phyloP scores from a whole-genome alignment of 2,888 invertebrate genomes.

The Apodemia hepburni region DNA sequence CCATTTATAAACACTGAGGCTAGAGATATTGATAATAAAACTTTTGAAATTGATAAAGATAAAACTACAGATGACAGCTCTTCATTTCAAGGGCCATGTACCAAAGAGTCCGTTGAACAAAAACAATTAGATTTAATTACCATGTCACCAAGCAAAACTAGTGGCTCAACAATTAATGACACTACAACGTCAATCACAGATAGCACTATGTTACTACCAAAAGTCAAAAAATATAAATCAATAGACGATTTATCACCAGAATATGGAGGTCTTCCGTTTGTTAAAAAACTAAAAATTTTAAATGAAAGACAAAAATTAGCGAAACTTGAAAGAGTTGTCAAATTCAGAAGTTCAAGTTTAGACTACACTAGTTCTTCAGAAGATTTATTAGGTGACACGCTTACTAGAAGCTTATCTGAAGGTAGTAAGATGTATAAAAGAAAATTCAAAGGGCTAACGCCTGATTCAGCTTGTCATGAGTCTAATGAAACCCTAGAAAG shows the following conservation, averaged over 20 bases:
- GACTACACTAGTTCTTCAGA: conserved; percentile 84
- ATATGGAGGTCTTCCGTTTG: conserved; percentile 91
- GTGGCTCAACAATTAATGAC: conserved; percentile 44
- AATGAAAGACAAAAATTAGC: conserved; percentile 93
- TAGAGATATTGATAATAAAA: conserved; percentile 75
- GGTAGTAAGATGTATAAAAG: conserved; percentile 87
- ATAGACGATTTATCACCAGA: conserved; percentile 93
- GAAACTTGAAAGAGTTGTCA: conserved; percentile 88
- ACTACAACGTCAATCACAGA: conserved; percentile 41
- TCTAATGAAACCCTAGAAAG: conserved; percentile 92
- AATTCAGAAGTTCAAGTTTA: conserved; percentile 89
- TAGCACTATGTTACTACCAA: conserved; percentile 51
- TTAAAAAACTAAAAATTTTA: conserved; percentile 92
- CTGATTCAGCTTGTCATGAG: conserved; percentile 59
- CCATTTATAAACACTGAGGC: conserved; percentile 67
- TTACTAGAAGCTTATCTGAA: conserved; percentile 90
- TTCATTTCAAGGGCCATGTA: conserved; percentile 59
- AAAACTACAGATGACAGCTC: conserved; percentile 60
- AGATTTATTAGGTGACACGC: conserved; percentile 75
- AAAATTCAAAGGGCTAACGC: conserved; percentile 68
- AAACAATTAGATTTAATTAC: conserved; percentile 68
- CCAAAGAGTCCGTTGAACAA: conserved; percentile 69
- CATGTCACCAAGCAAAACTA: conserved; percentile 58
- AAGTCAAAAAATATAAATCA: conserved; percentile 87
- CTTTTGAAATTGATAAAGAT: conserved; percentile 56